Evolutionary conservation across 2,113 vertebrate genomes (phyloP).

Genomic region (Pluvianellus socialis): DNA sequence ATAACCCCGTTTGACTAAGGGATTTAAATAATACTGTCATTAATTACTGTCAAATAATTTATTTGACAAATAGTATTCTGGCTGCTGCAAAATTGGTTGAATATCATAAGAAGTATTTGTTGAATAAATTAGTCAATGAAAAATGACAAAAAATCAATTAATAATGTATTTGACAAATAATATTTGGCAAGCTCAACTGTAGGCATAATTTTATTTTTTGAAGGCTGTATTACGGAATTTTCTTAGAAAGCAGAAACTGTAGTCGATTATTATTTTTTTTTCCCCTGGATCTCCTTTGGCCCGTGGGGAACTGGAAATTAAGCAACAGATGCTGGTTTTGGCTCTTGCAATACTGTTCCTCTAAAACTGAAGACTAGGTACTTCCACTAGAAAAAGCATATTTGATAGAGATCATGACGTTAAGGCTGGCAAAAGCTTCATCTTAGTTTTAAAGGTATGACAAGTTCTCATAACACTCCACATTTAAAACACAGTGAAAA

Average conservation of each 20-base stretch:
- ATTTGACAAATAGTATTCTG: not conserved
- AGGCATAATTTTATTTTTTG: not conserved
- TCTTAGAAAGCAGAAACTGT: not conserved
- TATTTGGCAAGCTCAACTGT: not conserved
- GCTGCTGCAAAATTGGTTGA: not conserved
- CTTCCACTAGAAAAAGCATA: not conserved
- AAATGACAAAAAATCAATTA: not conserved
- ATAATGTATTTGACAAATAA: not conserved
- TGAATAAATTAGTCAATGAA: not conserved
- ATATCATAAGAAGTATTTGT: not conserved
- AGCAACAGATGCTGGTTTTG: not conserved
- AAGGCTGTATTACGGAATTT: not conserved
- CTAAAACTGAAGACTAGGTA: not conserved
- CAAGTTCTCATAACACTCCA: not conserved
- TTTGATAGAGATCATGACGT: not conserved
- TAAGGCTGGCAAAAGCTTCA: not conserved
- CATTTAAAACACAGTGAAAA: not conserved
- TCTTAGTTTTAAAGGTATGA: not conserved
- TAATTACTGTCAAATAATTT: not conserved
- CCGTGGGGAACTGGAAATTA: not conserved
- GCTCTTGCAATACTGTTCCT: not conserved
- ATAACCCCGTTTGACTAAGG: not conserved
- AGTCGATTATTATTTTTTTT: rapidly evolving
- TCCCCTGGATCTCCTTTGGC: not conserved
- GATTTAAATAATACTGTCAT: not conserved